Conservation (phyloP, 2,113 vertebrate genomes). For the Ranitomeya variabilis region DNA sequence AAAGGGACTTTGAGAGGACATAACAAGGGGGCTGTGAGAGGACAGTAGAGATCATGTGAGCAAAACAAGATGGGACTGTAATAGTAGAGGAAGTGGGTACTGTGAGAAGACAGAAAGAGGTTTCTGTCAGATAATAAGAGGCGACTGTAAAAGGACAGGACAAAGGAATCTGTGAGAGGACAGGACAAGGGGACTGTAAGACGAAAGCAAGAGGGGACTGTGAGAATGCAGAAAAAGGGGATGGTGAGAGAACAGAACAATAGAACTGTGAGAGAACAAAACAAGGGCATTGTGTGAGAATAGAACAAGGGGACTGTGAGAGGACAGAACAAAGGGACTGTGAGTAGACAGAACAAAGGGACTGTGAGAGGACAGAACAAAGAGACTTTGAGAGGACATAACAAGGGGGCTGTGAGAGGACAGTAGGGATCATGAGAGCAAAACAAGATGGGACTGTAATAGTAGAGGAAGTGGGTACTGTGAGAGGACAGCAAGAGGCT, state of each 20-base stretch:
- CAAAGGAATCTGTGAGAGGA: background rate
- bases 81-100: background rate
- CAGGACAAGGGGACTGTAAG: background rate
- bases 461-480: background rate
- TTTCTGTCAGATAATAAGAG: background rate
- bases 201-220: background rate
- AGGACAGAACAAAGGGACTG: background rate
- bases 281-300: background rate
- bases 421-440: background rate
- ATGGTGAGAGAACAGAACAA: background rate
- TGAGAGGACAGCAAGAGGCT: background rate
- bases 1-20: too few relatives aligned
- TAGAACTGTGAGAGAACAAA: background rate
- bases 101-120: background rate
- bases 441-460: background rate
- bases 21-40: too few relatives aligned
- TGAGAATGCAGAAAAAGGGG: background rate
- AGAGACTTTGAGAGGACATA: background rate
- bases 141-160: too few relatives aligned
- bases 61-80: background rate
- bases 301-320: background rate
- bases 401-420: background rate
- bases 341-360: background rate
- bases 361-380: background rate
- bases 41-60: too few relatives aligned